Base-by-base conservation (phyloP, 2,797 vertebrate genomes). In the Cyclopterus lumpus region DNA sequence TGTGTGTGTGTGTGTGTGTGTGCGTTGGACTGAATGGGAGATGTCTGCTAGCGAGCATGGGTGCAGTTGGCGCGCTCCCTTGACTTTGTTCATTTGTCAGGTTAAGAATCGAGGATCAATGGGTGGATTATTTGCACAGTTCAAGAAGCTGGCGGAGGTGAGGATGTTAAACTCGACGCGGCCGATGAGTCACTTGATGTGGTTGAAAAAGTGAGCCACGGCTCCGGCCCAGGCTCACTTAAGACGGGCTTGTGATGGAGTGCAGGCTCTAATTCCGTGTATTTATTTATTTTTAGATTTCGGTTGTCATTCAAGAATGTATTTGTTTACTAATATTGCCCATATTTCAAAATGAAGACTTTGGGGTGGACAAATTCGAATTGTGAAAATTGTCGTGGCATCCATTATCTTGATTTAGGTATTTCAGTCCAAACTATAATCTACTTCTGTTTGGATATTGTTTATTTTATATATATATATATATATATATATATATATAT, bases 21-120 rank as follows among this genome's bases (percentile, higher is more conserved):
- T 67, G 71, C 42, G 68, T 59, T 67, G 42, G 18, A 36, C 40
- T 84, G 70, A 80, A 68, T 60, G 46, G 7, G 18, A 51, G 46
- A 32, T 49, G 51, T 71, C 64, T 72, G 64, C 72, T 73, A 34
- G 80, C 84, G 82, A 82, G 77, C 80, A 77, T 82, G 75, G 82
- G 54, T 62, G 71, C 76, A 73, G 63, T 85, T 64, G 53, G 70
- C 28, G 51, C 51, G 44, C 75, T 61, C 63, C 68, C 75, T 82
- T 77, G 71, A 90, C 91, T 89, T 88, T 85, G 87, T 91, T 92
- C 32, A 88, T 91, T 87, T 90, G 79, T 86, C 73, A 68, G 53
- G 62, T 82, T 80, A 72, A 72, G 49, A 77, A 54, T 54, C 12
- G 54, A 65, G 64, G 69, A 90, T 91, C 90, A 79, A 89, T 92